Evolutionary conservation across 2,797 vertebrate species (phyloP).

Genomic region (Myotis daubentonii): DNA sequence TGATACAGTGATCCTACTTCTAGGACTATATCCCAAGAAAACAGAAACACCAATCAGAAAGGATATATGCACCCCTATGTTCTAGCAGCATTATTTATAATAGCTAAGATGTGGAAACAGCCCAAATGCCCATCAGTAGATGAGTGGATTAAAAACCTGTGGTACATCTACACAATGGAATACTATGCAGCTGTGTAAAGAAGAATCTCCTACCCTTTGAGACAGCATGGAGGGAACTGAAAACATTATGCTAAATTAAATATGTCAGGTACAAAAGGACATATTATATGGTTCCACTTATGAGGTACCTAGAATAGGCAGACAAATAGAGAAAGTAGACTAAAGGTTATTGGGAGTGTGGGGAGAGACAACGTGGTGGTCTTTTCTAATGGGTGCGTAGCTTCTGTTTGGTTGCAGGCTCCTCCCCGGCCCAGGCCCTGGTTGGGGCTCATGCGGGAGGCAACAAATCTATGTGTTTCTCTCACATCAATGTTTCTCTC

Average conservation of each 20-base stretch:
- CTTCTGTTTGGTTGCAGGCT: background rate
- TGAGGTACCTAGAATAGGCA: background rate
- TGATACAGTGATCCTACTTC: too few relatives aligned
- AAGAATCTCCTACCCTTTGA: background rate
- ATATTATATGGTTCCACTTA: background rate
- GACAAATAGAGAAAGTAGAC: background rate
- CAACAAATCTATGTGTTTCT: too few relatives aligned
- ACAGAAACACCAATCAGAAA: too few relatives aligned
- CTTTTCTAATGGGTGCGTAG: background rate
- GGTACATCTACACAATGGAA: background rate
- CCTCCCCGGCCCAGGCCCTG: too few relatives aligned
- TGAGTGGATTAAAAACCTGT: background rate
- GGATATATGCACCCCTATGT: too few relatives aligned
- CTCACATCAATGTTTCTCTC: too few relatives aligned
- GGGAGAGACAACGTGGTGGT: background rate
- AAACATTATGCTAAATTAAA: background rate
- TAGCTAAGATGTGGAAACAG: background rate
- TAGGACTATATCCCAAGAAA: too few relatives aligned
- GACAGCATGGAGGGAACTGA: background rate
- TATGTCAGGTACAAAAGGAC: background rate
- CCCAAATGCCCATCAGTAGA: background rate
- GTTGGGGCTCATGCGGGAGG: too few relatives aligned
- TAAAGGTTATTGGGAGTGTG: fast-evolving
- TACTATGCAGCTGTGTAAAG: background rate
- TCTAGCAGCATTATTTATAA: too few relatives aligned